A percentile compares a stretch with the other conserved stretches of the same genome.
These are phyloP conservation scores for Episyrphus balteatus DNA, from an alignment of 1,140 invertebrate genomes.

Conservation along the genomic window DNA sequence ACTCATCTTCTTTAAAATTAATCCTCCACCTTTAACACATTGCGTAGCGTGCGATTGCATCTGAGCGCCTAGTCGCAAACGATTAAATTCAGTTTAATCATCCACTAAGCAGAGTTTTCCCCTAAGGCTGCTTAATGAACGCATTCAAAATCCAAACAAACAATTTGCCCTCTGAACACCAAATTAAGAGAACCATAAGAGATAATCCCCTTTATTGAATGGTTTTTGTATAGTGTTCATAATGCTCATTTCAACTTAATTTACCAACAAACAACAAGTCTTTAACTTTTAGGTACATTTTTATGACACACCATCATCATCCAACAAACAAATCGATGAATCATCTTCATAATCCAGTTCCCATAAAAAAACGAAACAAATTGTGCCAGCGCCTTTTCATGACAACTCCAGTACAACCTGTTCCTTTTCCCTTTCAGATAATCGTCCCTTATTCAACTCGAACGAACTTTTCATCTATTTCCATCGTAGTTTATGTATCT, in stretches of 20 bases:
- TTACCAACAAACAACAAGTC: constrained; percentile 26
- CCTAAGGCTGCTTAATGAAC: background rate
- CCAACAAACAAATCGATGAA: constrained; percentile 9
- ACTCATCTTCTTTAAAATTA: no score
- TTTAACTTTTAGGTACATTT: constrained; percentile 11
- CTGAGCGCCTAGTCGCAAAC: constrained; percentile 36
- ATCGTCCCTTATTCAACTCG: background rate
- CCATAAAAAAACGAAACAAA: background rate
- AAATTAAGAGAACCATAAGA: background rate
- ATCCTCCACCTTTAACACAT: background rate
- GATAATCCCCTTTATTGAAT: background rate
- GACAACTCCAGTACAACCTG: background rate
- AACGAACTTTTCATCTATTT: constrained; percentile 1
- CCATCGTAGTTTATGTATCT: constrained; percentile 11
- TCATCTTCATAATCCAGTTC: background rate
- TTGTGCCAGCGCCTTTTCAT: background rate
- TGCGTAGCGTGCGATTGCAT: background rate
- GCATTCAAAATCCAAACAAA: background rate
- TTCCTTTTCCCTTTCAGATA: background rate
- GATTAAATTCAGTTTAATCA: constrained; percentile 39
- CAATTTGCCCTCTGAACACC: background rate
- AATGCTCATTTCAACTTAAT: background rate
- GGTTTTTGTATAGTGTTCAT: background rate
- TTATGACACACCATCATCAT: constrained; percentile 2
- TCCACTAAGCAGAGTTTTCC: constrained; percentile 32